Evolutionary conservation across 2,888 invertebrate genomes (phyloP), one percentile per base, ranked within the genome.

Genomic region (Argyresthia albistria): DNA sequence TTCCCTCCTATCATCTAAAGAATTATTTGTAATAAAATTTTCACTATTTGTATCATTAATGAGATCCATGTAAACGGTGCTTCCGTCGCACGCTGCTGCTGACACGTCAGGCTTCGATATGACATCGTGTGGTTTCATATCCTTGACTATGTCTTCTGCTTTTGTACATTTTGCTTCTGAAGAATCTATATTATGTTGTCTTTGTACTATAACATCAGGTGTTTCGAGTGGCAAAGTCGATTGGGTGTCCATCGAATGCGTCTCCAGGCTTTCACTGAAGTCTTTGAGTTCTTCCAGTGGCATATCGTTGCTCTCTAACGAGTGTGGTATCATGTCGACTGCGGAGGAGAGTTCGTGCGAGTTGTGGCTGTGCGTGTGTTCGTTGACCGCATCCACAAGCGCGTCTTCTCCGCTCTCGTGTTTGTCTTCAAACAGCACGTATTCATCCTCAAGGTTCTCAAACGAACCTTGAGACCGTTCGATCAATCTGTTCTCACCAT

Each of bases 51-150:
- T 72, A 65, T 67, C 59, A 60, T 74, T 72, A 64, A 70, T 77
- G 69, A 87, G 77, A 77, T 84, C 78, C 78, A 83, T 77, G 59
- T 78, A 80, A 37, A 61, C 66, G 62, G 77, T 75, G 63, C 73
- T 77, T 46, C 69, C 64, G 35, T 64, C 60, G 42, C 11, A 16
- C n/a, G 11, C 50, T 50, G 14, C 10, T 10, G 1, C 10, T 12
- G 49, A 16, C 37, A 14, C 37, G n/a, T 50, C 11, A 25, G 35
- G 10, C 36, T 15, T 36, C 9, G 51, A 12, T n/a, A 51, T 35
- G 49, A 37, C 9, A 9, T 48, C 12, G 15, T 10, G 10, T 37
- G n/a, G 14, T 37, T 48, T 12, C 6, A 10, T 25, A 43, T 51
- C 43, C 14, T 43, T 36, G 45, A 36, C 45, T 14, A 15, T 11